These are phyloP conservation scores for Apodemia duryi DNA, from an alignment of 2,888 invertebrate genomes.

Conservation along the genomic window DNA sequence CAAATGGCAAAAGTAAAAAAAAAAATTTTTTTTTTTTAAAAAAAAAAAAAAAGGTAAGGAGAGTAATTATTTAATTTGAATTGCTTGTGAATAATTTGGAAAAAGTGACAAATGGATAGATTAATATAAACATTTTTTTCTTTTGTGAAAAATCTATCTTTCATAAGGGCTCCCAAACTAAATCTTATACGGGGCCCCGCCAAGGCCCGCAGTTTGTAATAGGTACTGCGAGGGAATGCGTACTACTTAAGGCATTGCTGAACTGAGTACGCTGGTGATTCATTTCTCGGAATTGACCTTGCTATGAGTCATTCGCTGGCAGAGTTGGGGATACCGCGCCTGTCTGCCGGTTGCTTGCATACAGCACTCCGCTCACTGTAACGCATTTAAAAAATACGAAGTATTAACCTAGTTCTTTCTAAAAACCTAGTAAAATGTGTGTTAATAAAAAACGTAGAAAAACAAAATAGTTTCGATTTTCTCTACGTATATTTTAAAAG, in stretches of 20 bases:
- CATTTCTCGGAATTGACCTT: constrained; percentile 81
- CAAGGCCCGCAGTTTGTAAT: constrained; percentile 37
- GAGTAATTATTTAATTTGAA: no score
- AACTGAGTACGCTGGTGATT: constrained; percentile 75
- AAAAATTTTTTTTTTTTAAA: no score
- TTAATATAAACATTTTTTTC: no score
- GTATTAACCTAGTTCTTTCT: constrained; percentile 22
- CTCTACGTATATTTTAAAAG: constrained; percentile 57
- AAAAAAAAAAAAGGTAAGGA: no score
- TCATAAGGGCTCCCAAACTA: no score
- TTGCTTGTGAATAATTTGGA: no score
- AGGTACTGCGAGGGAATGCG: constrained; percentile 58
- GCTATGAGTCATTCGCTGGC: constrained; percentile 80
- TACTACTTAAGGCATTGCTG: constrained; percentile 69
- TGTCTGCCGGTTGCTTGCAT: constrained; percentile 75
- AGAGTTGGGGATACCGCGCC: constrained; percentile 80
- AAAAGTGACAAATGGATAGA: no score
- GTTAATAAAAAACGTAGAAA: constrained; percentile 43
- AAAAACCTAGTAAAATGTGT: constrained; percentile 47
- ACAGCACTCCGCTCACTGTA: constrained; percentile 62
- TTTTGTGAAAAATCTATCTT: no score
- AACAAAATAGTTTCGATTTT: constrained; percentile 40
- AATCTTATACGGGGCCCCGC: no score
- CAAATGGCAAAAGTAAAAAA: no score
- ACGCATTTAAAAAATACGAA: constrained; percentile 37